Evolutionary conservation across 2,888 invertebrate genomes (phyloP).

Genomic region (Adelphocoris suturalis): DNA sequence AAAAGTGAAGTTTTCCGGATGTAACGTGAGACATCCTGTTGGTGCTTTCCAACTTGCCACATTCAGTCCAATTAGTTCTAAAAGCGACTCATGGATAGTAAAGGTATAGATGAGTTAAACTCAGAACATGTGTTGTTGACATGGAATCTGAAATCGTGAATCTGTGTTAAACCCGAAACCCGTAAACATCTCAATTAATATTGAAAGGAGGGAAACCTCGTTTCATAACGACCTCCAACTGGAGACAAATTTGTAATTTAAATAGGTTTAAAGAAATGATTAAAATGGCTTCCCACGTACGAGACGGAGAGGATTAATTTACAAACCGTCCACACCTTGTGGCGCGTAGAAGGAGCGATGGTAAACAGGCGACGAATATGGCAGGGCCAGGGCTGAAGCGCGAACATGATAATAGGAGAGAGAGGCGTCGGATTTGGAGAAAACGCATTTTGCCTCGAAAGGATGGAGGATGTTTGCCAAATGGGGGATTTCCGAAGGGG

Average conservation of each 20-base stretch:
- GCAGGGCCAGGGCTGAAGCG: not conserved
- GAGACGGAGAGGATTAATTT: constrained; percentile 16
- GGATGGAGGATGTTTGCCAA: not conserved
- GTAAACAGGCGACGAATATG: constrained; percentile 30
- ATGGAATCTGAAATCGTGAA: too few relatives aligned
- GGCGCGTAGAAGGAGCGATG: constrained; percentile 15
- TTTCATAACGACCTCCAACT: not conserved
- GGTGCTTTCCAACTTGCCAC: too few relatives aligned
- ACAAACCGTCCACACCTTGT: constrained; percentile 25
- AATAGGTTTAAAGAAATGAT: constrained; percentile 6
- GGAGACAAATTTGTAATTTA: not conserved
- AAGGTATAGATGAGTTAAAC: not conserved
- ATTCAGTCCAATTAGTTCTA: too few relatives aligned
- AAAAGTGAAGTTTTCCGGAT: too few relatives aligned
- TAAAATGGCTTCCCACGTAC: constrained; percentile 29
- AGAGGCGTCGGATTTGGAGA: not conserved
- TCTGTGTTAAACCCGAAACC: too few relatives aligned
- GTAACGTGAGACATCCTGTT: too few relatives aligned
- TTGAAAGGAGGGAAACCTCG: not conserved
- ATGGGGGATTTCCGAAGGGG: not conserved
- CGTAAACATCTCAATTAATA: constrained; percentile 24
- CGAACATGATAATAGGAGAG: not conserved
- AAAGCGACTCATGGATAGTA: too few relatives aligned
- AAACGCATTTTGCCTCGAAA: constrained; percentile 1
- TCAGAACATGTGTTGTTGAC: too few relatives aligned